These are phyloP conservation scores for Cantharis nigra DNA, from an alignment of 2,888 invertebrate species.

Conservation along the genomic window DNA sequence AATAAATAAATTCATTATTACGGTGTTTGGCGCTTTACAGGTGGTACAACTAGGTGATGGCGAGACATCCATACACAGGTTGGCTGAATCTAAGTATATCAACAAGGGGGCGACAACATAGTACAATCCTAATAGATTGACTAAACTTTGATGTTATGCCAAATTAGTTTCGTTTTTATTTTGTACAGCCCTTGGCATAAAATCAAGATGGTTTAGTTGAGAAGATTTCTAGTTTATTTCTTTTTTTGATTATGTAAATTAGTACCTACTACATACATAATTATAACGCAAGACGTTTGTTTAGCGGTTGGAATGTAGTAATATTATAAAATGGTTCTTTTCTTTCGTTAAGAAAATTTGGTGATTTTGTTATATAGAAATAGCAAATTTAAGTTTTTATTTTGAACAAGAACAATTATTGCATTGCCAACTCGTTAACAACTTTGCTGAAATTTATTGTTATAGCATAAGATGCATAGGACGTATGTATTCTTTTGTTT, in stretches of 20 bases:
- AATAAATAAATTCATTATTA: slow-evolving; percentile 41
- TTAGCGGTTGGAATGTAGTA: neutral
- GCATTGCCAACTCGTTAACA: neutral
- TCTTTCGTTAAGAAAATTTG: neutral
- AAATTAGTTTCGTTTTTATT: slow-evolving; percentile 5
- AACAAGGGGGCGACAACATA: slow-evolving; percentile 50
- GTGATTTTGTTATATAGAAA: neutral
- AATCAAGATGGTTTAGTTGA: neutral
- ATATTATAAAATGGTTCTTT: neutral
- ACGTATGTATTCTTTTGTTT: slow-evolving; percentile 2
- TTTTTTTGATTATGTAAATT: neutral
- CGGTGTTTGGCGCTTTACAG: slow-evolving; percentile 57
- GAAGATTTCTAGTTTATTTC: neutral
- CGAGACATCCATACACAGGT: slow-evolving; percentile 54
- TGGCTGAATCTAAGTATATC: slow-evolving; percentile 58
- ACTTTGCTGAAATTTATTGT: neutral
- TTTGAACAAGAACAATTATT: neutral
- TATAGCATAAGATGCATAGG: neutral
- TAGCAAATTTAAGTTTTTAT: neutral
- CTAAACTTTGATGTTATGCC: slow-evolving; percentile 17
- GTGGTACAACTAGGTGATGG: slow-evolving; percentile 55
- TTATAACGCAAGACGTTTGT: neutral
- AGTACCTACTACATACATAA: neutral
- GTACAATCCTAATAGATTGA: slow-evolving; percentile 16
- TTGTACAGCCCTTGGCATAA: neutral